Conservation (phyloP, 2,888 invertebrate species). For the Cheilosia vernalis region DNA sequence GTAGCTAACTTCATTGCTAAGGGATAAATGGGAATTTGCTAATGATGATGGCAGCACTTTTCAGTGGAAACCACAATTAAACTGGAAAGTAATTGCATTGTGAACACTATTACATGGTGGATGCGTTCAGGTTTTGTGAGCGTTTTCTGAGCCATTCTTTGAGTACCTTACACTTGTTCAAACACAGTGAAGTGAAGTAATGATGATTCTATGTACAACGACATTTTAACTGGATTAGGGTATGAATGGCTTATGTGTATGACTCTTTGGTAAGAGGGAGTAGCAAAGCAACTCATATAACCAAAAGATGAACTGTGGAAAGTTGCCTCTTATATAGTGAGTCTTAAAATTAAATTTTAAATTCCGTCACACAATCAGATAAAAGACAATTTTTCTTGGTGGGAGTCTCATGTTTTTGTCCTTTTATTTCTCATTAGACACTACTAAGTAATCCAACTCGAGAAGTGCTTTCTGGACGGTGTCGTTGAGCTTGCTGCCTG, state of each 20-base stretch:
- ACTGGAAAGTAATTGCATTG: constrained; percentile 60
- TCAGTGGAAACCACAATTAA: constrained; percentile 45
- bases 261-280: too few relatives aligned
- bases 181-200: not conserved
- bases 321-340: too few relatives aligned
- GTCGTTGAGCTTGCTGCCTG: constrained; percentile 80
- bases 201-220: too few relatives aligned
- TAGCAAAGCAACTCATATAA: too few relatives aligned
- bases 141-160: not conserved
- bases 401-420: too few relatives aligned
- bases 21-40: constrained; percentile 66
- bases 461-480: constrained; percentile 54
- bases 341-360: too few relatives aligned
- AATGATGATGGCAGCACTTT: constrained; percentile 66
- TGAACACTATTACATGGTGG: constrained; percentile 33
- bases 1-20: constrained; percentile 63
- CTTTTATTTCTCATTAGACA: constrained; percentile 15
- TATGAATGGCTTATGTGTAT: too few relatives aligned
- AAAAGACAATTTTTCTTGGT: too few relatives aligned
- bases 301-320: too few relatives aligned
- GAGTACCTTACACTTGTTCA: too few relatives aligned
- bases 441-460: constrained; percentile 45
- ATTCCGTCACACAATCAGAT: too few relatives aligned
- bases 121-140: constrained; percentile 13
- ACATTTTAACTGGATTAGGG: too few relatives aligned